Conservation (phyloP, 2,888 invertebrate genomes). For the Eurytoma californica region DNA sequence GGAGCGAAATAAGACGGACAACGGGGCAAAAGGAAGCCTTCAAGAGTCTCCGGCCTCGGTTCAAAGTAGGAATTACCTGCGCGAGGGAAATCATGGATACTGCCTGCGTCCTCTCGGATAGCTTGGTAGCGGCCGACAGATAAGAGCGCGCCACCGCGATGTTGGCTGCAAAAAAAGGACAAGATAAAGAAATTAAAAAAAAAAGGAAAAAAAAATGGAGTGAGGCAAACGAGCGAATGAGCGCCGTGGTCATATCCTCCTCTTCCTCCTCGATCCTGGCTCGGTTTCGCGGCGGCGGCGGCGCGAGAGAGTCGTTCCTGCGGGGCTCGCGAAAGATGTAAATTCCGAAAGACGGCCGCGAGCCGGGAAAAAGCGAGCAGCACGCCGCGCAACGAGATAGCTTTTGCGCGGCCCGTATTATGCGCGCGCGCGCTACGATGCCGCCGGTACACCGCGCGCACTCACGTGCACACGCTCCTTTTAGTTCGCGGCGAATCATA, state of each 20-base stretch:
- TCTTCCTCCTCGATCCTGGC: too few relatives aligned
- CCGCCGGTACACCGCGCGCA: background rate
- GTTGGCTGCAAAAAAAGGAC: conserved; percentile 79
- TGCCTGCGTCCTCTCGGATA: conserved; percentile 87
- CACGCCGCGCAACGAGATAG: too few relatives aligned
- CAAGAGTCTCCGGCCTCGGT: conserved; percentile 9
- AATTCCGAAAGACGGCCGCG: background rate
- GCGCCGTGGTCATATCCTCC: too few relatives aligned
- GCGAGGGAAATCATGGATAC: conserved; percentile 90
- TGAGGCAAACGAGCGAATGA: conserved; percentile 19
- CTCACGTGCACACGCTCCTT: background rate
- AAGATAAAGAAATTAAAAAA: too few relatives aligned
- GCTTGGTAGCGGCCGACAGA: conserved; percentile 88
- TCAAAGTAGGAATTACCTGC: conserved; percentile 75
- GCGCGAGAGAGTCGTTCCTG: conserved; percentile 13
- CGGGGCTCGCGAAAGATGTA: background rate
- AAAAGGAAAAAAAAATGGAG: too few relatives aligned
- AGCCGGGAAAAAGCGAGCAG: background rate
- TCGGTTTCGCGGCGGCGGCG: background rate
- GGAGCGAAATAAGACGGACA: background rate
- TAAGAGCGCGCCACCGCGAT: conserved; percentile 90
- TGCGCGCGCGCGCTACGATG: too few relatives aligned
- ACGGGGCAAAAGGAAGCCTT: background rate
- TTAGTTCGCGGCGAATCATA: too few relatives aligned
- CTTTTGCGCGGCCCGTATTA: too few relatives aligned